Base-by-base conservation (phyloP, 2,888 invertebrate genomes). In the Lithodes maja region DNA sequence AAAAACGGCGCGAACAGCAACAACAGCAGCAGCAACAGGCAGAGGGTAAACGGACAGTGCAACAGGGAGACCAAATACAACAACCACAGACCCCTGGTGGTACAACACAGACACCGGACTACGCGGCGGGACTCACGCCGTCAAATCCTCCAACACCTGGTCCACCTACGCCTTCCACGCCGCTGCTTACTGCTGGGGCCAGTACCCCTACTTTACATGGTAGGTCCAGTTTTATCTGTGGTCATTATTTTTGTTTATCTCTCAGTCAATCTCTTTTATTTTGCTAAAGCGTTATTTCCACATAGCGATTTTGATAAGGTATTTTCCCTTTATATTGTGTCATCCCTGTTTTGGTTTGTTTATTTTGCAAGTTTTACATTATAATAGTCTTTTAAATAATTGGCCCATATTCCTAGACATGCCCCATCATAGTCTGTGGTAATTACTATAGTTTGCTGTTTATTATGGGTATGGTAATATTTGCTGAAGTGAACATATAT, bases 121-220 rank as follows among this genome's bases (percentile, higher is more conserved):
- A 97, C 93, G 97, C 97, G 9, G 96, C 96, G 85, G 97, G 97
- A 12, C 94, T 97, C 54, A 95, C 96, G 3, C 95, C 96, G 3
- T 95, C 96, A 49, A 95, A 95, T 91, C 95, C 95, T 87, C 94
- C 95, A 2, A 92, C 92, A 1, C 93, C 93, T 15, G 90, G 90
- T 61, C 85, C 92, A 5, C 89, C 90, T 2, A 84, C 90, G n/a
- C 83, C 89, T 9, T 49, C 91, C 79, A 90, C 91, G 3, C 89
- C 89, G 5, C n/a, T 54, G 12, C 49, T 83, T 3, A 49, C 69
- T 12, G 69, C 85, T 53, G 7, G 68, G 71, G 86, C 82, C 15
- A 55, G 74, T n/a, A 52, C 86, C 5, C 68, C 85, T 3, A 86
- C 86, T 15, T 68, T 86, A 61, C 86, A 86, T 54, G 82, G 86